Evolutionary conservation across 2,888 invertebrate species (phyloP), one percentile per base, ranked within the genome.

Genomic region (Dione juno): DNA sequence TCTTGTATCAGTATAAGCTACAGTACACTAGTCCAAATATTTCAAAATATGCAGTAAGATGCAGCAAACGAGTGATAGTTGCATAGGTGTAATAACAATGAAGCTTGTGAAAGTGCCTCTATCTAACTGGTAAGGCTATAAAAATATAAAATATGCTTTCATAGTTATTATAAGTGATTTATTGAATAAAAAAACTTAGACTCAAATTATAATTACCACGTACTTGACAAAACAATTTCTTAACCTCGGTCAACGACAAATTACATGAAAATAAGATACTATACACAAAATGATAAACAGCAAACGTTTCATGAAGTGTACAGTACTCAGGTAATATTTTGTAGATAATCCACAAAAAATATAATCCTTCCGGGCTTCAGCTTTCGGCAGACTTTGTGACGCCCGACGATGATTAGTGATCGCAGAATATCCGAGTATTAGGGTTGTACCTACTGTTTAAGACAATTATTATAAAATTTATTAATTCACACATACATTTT

Each of bases 361-460:
- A 78, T 90, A 91, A 92, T 90, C 91, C 91, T 90, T 90, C 91
- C 90, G 90, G 88, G 80, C 69, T 74, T 77, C 80, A 82, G 84
- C 84, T 87, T 87, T 88, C 85, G 86, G 85, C 82, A 92, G 92
- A 93, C 92, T 90, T 90, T 89, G 90, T 87, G 92, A 84, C 92
- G 92, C 89, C 88, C 69, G 79, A 40, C 75, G 81, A 78, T 80
- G 86, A 85, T 88, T 88, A 87, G 83, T 87, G 87, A 89, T 86
- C 84, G 86, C 80, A 84, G 83, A 81, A 78, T 75, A 76, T 80
- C 82, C 82, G 84, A 82, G 84, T 85, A 66, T 6, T 14, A 90
- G 90, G 92, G 92, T 57, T 91, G 88, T 0, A 78, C 58, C 19
- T 28, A 14, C 9, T 0, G 3, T 3, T 21, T 16, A 35, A 65